These are phyloP conservation scores for Ophion costatus DNA, from an alignment of 2,888 invertebrate species.

Conservation along the genomic window DNA sequence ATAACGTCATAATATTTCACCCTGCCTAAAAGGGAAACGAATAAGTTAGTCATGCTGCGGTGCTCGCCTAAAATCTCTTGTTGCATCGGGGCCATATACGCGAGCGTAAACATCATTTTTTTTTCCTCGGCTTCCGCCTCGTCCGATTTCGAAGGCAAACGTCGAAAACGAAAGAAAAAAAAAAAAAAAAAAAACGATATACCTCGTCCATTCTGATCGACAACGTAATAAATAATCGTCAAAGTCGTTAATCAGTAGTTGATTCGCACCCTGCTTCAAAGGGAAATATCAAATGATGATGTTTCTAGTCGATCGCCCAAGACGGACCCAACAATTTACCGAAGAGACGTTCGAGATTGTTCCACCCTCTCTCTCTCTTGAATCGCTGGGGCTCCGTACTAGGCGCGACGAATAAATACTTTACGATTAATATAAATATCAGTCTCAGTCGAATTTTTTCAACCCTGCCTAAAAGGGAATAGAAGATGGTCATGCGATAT, in stretches of 20 bases:
- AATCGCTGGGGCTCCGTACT: constrained; percentile 8
- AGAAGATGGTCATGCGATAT: constrained; percentile 78
- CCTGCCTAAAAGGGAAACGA: constrained; percentile 78
- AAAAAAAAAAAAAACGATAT: constrained; percentile 8
- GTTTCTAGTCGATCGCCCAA: constrained; percentile 68
- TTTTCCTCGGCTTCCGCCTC: constrained; percentile 7
- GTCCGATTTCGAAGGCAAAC: not conserved
- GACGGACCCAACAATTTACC: constrained; percentile 37
- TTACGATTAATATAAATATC: constrained; percentile 79
- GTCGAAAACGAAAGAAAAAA: not conserved
- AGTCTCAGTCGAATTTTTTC: constrained; percentile 77
- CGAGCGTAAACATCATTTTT: constrained; percentile 55
- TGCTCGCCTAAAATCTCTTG: constrained; percentile 75
- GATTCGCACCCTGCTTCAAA: constrained; percentile 79
- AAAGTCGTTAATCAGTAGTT: constrained; percentile 73
- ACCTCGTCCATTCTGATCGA: constrained; percentile 63
- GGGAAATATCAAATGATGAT: constrained; percentile 74
- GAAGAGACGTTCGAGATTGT: constrained; percentile 8
- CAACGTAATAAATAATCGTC: constrained; percentile 74
- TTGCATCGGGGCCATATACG: constrained; percentile 72
- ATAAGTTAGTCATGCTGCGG: constrained; percentile 78
- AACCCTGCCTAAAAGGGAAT: constrained; percentile 80
- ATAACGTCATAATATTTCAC: constrained; percentile 71
- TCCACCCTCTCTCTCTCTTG: not conserved
- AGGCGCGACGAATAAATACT: constrained; percentile 74